These are phyloP conservation scores for Microchirus variegatus DNA, from an alignment of 2,797 vertebrate genomes.

Conservation along the genomic window DNA sequence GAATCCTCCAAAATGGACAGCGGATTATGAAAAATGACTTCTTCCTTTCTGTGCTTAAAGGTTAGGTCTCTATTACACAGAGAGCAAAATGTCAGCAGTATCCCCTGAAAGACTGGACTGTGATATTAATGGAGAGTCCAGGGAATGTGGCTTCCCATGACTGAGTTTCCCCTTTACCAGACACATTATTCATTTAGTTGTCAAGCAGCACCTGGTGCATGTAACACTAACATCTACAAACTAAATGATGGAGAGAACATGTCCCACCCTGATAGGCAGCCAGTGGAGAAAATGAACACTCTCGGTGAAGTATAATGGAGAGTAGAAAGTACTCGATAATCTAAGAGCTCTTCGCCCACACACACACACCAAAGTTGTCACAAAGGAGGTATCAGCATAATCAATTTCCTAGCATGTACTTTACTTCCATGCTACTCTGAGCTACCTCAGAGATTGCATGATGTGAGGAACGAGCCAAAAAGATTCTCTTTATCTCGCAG, in stretches of 20 bases:
- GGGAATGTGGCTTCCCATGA: constrained; percentile 79
- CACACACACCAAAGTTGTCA: constrained; percentile 45
- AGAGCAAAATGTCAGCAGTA: constrained; percentile 85
- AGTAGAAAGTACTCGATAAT: constrained; percentile 55
- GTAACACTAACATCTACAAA: constrained; percentile 76
- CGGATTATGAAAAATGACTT: constrained; percentile 90
- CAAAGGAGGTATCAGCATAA: constrained; percentile 62
- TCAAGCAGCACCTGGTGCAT: constrained; percentile 80
- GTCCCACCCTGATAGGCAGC: constrained; percentile 62
- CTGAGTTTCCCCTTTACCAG: constrained; percentile 73
- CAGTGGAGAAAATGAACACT: constrained; percentile 60
- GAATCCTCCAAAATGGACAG: constrained; percentile 79
- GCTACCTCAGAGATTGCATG: constrained; percentile 31
- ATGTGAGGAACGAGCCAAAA: constrained; percentile 6
- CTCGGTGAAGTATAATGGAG: constrained; percentile 56
- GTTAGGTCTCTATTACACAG: constrained; percentile 89
- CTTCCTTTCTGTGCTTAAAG: constrained; percentile 88
- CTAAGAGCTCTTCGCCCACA: constrained; percentile 45
- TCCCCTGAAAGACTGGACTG: constrained; percentile 79
- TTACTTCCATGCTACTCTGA: constrained; percentile 49
- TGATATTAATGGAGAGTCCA: constrained; percentile 83
- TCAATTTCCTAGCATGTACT: constrained; percentile 55
- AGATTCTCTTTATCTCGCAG: constrained; percentile 18
- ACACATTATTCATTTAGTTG: constrained; percentile 82
- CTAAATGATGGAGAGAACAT: constrained; percentile 74